Percentiles rank a stretch among this genome's conserved stretches.
These are phyloP conservation scores for Hippocampus guttulatus DNA, from an alignment of 2,113 vertebrate genomes.

Conservation along the genomic window DNA sequence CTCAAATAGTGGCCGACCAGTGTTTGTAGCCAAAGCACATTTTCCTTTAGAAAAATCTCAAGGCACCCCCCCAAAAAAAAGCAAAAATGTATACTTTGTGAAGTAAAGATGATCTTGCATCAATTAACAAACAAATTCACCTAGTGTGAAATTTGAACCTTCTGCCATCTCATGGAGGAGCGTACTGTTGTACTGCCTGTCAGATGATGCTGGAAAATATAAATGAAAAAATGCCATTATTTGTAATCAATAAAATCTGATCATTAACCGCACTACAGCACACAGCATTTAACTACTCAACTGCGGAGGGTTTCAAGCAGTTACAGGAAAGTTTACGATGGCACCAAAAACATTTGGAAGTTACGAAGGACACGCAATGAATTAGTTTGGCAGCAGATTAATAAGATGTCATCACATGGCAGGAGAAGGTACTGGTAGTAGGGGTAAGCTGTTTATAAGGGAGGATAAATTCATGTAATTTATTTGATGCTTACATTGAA, in stretches of 20 bases:
- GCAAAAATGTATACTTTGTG: background rate
- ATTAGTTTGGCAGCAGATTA: background rate
- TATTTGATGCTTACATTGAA: background rate
- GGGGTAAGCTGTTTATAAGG: too few relatives aligned
- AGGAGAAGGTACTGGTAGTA: background rate
- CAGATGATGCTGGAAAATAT: too few relatives aligned
- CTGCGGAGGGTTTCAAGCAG: background rate
- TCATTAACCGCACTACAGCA: background rate
- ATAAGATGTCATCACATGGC: background rate
- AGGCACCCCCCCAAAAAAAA: background rate
- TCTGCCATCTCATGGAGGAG: background rate
- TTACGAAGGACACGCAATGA: background rate
- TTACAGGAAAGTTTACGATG: background rate
- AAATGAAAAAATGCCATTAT: too few relatives aligned
- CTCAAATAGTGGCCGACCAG: background rate
- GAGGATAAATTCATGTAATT: background rate
- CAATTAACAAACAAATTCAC: background rate
- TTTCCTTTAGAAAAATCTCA: background rate
- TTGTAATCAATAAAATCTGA: too few relatives aligned
- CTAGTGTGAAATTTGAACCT: background rate
- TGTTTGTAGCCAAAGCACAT: background rate
- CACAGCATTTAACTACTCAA: background rate
- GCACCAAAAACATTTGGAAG: background rate
- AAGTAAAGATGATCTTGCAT: background rate
- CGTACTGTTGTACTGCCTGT: background rate